phyloP scores from a whole-genome alignment of 2,888 invertebrate species.

The Nemotelus nigrinus region DNA sequence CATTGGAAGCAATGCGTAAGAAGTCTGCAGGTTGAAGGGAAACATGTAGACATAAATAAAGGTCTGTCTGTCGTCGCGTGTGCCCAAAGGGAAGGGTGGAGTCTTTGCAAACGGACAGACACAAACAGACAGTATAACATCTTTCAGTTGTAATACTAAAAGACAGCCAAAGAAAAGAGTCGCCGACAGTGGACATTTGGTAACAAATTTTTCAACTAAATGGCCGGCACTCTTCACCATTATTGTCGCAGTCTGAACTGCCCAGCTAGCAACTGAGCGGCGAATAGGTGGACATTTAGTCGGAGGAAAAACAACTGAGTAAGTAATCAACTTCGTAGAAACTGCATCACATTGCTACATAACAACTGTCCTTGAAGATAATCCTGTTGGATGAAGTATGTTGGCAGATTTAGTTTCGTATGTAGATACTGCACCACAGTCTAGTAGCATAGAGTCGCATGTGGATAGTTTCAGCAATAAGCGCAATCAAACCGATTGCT shows the following conservation, averaged over 20 bases:
- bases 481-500: neutral
- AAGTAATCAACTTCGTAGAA: constrained; percentile 20
- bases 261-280: neutral
- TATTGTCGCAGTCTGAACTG: neutral
- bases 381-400: neutral
- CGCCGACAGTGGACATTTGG: constrained; percentile 36
- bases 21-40: neutral
- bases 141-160: constrained; percentile 22
- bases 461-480: neutral
- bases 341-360: neutral
- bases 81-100: neutral
- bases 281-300: too few relatives aligned
- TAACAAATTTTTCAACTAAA: constrained; percentile 39
- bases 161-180: constrained; percentile 24
- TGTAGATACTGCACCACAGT: neutral
- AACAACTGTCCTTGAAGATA: constrained; percentile 19
- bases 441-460: neutral
- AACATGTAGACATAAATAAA: neutral
- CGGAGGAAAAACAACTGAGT: too few relatives aligned
- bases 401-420: neutral
- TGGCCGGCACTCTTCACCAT: constrained; percentile 28
- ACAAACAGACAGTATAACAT: constrained; percentile 24
- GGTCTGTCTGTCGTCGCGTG: neutral
- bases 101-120: neutral
- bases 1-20: neutral